Conservation (phyloP, 2,797 vertebrate genomes). For the Oophaga sylvatica region DNA sequence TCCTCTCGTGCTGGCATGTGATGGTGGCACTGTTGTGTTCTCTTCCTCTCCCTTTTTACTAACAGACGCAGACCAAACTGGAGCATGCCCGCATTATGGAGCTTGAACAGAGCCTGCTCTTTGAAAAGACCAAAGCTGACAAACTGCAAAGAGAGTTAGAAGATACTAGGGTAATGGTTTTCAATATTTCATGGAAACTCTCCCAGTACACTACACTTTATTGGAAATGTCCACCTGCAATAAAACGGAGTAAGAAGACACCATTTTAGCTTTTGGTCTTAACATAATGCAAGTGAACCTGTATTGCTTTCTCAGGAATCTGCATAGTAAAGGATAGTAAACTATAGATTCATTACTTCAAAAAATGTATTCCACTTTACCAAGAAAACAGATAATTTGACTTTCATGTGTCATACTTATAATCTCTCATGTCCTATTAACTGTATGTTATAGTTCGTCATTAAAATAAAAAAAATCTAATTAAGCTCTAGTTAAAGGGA, state of each 20-base stretch:
- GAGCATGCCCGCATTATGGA: slow-evolving; percentile 99
- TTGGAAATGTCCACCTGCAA: slow-evolving; percentile 15
- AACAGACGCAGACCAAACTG: slow-evolving; percentile 99
- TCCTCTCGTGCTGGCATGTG: slow-evolving; percentile 94
- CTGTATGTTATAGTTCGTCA: background rate
- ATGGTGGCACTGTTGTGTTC: slow-evolving; percentile 99
- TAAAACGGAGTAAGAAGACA: background rate
- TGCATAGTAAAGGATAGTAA: background rate
- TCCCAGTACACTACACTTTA: slow-evolving; percentile 61
- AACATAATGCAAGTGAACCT: background rate
- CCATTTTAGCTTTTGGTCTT: slow-evolving; percentile 32
- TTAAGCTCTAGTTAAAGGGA: too few species aligned
- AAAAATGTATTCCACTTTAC: slow-evolving; percentile 11
- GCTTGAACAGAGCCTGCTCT: slow-evolving; percentile 98
- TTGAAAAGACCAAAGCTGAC: slow-evolving; percentile 99
- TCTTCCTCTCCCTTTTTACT: slow-evolving; percentile 99
- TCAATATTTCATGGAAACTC: slow-evolving; percentile 75
- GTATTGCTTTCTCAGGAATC: background rate
- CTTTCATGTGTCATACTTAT: background rate
- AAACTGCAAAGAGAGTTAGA: slow-evolving; percentile 99
- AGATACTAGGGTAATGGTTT: slow-evolving; percentile 99
- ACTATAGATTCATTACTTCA: background rate
- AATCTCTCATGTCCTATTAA: slow-evolving; percentile 14
- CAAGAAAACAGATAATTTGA: background rate
- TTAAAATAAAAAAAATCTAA: background rate